phyloP scores from a whole-genome alignment of 2,797 vertebrate species.

The Sparidentex hasta region DNA sequence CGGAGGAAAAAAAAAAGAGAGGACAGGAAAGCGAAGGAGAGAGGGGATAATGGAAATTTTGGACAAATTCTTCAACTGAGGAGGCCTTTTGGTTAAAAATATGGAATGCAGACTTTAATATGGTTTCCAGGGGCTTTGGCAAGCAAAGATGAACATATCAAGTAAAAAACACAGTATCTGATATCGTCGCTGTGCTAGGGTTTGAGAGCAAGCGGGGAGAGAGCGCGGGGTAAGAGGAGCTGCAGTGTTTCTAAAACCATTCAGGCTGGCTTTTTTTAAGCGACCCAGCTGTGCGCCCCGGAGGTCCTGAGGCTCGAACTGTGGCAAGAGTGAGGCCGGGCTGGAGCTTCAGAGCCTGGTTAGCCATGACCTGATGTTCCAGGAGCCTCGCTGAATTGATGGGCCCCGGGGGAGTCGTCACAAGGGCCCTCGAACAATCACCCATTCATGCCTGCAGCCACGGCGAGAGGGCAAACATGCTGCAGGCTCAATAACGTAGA shows the following conservation, averaged over 20 bases:
- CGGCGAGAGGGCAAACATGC: slow-evolving; percentile 53
- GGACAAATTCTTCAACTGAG: slow-evolving; percentile 72
- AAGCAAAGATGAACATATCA: slow-evolving; percentile 75
- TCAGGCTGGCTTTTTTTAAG: slow-evolving; percentile 78
- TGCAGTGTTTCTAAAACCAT: slow-evolving; percentile 81
- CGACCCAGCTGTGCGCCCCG: slow-evolving; percentile 82
- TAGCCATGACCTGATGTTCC: slow-evolving; percentile 83
- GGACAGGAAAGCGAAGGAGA: slow-evolving; percentile 45
- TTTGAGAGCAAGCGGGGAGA: slow-evolving; percentile 52
- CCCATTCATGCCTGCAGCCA: slow-evolving; percentile 78
- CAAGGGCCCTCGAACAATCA: slow-evolving; percentile 77
- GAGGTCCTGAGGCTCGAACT: slow-evolving; percentile 76
- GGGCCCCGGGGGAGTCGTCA: slow-evolving; percentile 80
- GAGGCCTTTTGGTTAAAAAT: slow-evolving; percentile 77
- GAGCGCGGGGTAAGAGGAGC: slow-evolving; percentile 77
- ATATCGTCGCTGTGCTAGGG: slow-evolving; percentile 66
- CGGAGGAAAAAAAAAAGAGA: slow-evolving; percentile 32
- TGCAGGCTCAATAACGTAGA: slow-evolving; percentile 36
- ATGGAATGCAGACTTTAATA: slow-evolving; percentile 76
- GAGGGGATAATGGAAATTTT: slow-evolving; percentile 77
- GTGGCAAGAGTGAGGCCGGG: slow-evolving; percentile 67
- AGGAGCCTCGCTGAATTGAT: slow-evolving; percentile 80
- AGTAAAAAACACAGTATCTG: slow-evolving; percentile 77
- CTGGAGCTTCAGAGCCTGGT: slow-evolving; percentile 65
- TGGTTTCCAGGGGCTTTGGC: slow-evolving; percentile 82